phyloP scores from a whole-genome alignment of 2,113 vertebrate species.

The Mormoops blainvillei region DNA sequence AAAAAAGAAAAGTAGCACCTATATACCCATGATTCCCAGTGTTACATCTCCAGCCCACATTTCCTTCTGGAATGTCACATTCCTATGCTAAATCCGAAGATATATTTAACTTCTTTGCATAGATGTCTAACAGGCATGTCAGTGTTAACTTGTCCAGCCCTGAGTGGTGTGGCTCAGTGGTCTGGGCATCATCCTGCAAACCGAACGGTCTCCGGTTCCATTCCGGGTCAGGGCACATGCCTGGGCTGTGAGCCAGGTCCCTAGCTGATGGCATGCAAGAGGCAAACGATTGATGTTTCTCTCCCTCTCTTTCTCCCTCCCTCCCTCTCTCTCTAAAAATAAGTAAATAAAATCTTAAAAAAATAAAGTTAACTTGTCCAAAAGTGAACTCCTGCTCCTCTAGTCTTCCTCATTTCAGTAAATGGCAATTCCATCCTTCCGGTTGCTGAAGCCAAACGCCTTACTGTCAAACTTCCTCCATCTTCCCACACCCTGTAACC shows the following conservation, averaged over 20 bases:
- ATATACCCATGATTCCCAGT: not conserved
- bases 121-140: not conserved
- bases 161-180: too few species aligned
- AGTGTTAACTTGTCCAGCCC: not conserved
- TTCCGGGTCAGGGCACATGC: too few species aligned
- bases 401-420: too few species aligned
- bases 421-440: not conserved
- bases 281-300: too few species aligned
- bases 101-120: not conserved
- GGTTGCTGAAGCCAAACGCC: not conserved
- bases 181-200: too few species aligned
- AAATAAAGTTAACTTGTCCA: not conserved
- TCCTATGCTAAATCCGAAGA: not conserved
- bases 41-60: not conserved
- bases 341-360: too few species aligned
- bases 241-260: too few species aligned
- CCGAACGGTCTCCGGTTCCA: too few species aligned
- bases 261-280: too few species aligned
- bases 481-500: not conserved
- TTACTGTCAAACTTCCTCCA: not conserved
- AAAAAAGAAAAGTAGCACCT: not conserved
- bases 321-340: too few species aligned
- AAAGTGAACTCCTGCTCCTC: not conserved
- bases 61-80: not conserved
- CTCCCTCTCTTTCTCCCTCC: too few species aligned